These are phyloP conservation scores for Saccostrea glomerata DNA, from an alignment of 1,140 invertebrate species.

Conservation along the genomic window DNA sequence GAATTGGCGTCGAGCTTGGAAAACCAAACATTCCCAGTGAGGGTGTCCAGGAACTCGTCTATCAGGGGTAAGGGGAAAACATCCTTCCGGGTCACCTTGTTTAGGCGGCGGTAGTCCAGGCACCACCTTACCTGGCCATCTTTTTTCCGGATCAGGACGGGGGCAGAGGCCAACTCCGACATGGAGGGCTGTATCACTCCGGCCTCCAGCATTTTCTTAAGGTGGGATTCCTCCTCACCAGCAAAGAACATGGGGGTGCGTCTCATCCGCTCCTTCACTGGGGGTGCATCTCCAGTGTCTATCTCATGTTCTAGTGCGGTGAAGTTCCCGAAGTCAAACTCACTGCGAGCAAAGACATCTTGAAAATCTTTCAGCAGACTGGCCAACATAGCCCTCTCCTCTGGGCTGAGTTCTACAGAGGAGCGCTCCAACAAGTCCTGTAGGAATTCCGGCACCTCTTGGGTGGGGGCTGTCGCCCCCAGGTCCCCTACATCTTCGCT, in stretches of 20 bases:
- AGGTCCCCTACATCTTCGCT: background rate
- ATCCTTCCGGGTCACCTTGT: background rate
- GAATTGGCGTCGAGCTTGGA: background rate
- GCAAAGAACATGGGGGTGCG: background rate
- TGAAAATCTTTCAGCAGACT: background rate
- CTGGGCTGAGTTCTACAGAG: background rate
- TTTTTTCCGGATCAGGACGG: background rate
- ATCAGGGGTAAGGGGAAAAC: no score
- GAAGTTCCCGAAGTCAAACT: background rate
- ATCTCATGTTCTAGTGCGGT: background rate
- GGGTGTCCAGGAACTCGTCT: background rate
- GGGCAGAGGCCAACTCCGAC: background rate
- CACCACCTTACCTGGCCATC: background rate
- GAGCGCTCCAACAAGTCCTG: background rate
- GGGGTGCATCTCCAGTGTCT: background rate
- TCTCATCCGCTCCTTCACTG: background rate
- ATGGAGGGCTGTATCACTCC: background rate
- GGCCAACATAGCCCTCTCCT: background rate
- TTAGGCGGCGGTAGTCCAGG: background rate
- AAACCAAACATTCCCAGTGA: background rate
- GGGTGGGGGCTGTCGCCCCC: no score
- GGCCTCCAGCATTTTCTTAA: background rate
- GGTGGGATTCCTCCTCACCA: background rate
- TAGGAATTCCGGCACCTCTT: background rate
- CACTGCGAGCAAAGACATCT: background rate